A percentile compares a stretch with the other conserved stretches of the same genome.
Conservation (phyloP, 2,888 invertebrate genomes). For the Drosophila leonis region DNA sequence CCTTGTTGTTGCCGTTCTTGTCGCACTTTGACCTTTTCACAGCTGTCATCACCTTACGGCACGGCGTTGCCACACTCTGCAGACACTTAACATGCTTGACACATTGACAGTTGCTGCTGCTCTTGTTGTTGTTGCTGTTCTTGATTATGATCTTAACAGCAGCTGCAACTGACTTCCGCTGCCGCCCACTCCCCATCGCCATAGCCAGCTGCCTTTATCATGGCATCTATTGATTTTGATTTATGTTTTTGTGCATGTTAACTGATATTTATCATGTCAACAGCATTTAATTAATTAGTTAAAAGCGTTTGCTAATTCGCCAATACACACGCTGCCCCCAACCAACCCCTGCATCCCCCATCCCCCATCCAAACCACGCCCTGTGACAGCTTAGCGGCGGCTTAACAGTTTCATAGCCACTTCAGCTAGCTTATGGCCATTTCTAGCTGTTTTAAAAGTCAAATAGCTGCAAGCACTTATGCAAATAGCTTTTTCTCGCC, state of each 20-base stretch:
- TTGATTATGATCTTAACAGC: constrained; percentile 40
- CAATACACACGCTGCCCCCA: neutral
- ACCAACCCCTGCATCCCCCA: no score
- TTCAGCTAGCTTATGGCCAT: constrained; percentile 5
- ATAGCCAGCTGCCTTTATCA: neutral
- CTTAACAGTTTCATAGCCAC: constrained; percentile 17
- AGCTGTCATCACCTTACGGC: constrained; percentile 16
- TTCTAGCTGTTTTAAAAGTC: constrained; percentile 11
- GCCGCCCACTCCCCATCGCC: neutral
- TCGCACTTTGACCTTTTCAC: constrained; percentile 2
- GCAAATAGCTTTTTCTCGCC: constrained; percentile 9
- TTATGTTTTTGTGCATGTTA: constrained; percentile 25
- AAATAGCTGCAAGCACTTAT: constrained; percentile 9
- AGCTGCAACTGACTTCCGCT: constrained; percentile 18
- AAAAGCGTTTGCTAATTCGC: constrained; percentile 24
- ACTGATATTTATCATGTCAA: constrained; percentile 24
- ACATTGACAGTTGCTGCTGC: constrained; percentile 25
- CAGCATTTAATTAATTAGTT: constrained; percentile 49
- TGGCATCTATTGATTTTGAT: constrained; percentile 30
- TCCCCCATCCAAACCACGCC: neutral
- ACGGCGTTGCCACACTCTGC: constrained; percentile 26
- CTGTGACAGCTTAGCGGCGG: constrained; percentile 26
- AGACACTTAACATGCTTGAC: constrained; percentile 34
- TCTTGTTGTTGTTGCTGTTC: constrained; percentile 14
- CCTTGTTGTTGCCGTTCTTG: neutral